phyloP scores from a whole-genome alignment of 2,888 invertebrate genomes.

The Drosophila paranaensis region DNA sequence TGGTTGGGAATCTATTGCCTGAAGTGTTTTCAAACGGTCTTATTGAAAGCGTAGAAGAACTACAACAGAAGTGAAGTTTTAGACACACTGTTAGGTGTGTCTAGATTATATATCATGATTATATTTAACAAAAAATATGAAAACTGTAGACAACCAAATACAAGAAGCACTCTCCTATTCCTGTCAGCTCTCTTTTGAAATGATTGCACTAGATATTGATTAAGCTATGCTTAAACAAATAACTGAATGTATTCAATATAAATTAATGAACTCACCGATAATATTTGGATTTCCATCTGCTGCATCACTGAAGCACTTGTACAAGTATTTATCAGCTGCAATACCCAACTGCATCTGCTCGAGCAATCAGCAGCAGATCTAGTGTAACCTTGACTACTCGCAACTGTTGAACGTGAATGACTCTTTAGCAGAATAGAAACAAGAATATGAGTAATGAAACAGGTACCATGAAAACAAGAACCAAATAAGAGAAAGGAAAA shows the following conservation, averaged over 20 bases:
- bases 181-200: too few species aligned
- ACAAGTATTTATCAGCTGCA: too few species aligned
- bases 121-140: background rate
- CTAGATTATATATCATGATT: background rate
- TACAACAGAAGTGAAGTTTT: too few species aligned
- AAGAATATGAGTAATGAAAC: conserved; percentile 25
- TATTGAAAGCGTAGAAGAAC: too few species aligned
- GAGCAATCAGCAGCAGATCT: background rate
- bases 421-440: conserved; percentile 31
- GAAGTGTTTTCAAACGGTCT: too few species aligned
- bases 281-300: too few species aligned
- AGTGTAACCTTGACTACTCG: conserved; percentile 43
- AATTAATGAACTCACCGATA: too few species aligned
- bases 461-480: conserved; percentile 44
- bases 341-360: background rate
- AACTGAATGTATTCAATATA: background rate
- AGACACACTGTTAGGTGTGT: background rate
- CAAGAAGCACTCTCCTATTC: background rate
- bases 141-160: background rate
- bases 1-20: too few species aligned
- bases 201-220: too few species aligned
- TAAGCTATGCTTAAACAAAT: too few species aligned
- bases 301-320: too few species aligned
- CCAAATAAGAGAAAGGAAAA: conserved; percentile 21
- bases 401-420: conserved; percentile 45